phyloP scores from a whole-genome alignment of 1,140 invertebrate genomes.

The Scaptodrosophila lebanonensis region DNA sequence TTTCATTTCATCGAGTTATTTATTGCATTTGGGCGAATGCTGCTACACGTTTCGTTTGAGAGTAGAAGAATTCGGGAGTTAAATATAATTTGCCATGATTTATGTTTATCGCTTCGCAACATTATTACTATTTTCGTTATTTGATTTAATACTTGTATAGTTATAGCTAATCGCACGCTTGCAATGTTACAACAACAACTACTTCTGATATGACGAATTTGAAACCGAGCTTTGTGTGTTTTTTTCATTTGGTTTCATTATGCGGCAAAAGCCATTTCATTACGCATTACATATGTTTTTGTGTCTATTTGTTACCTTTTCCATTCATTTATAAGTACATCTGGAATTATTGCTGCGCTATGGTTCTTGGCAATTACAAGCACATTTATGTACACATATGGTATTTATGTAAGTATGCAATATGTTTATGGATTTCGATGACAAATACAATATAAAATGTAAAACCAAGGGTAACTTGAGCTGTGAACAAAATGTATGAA shows the following conservation, averaged over 20 bases:
- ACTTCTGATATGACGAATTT: conserved; percentile 6
- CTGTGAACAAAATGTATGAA: conserved; percentile 2
- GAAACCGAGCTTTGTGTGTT: conserved; percentile 25
- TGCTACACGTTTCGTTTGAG: too few species aligned
- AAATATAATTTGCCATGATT: conserved; percentile 21
- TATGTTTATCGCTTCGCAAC: too few species aligned
- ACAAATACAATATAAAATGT: conserved; percentile 24
- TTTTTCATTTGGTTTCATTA: conserved; percentile 6
- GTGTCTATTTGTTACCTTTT: conserved; percentile 10
- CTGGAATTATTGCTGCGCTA: conserved; percentile 46
- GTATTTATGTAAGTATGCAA: too few species aligned
- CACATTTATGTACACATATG: too few species aligned
- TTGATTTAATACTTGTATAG: conserved; percentile 7
- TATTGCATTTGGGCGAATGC: conserved; percentile 52
- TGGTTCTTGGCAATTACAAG: conserved; percentile 53
- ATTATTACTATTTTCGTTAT: conserved; percentile 25
- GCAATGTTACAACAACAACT: conserved; percentile 44
- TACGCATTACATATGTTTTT: conserved; percentile 10
- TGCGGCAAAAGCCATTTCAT: neutral
- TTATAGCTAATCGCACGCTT: conserved; percentile 42
- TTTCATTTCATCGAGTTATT: conserved; percentile 35
- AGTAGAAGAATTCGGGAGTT: conserved; percentile 4
- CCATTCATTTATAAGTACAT: conserved; percentile 16
- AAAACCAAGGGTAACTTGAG: conserved; percentile 25
- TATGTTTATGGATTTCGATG: conserved; percentile 41